Evolutionary conservation across 2,888 invertebrate species (phyloP).

Genomic region (Lycocerus yunnanus): DNA sequence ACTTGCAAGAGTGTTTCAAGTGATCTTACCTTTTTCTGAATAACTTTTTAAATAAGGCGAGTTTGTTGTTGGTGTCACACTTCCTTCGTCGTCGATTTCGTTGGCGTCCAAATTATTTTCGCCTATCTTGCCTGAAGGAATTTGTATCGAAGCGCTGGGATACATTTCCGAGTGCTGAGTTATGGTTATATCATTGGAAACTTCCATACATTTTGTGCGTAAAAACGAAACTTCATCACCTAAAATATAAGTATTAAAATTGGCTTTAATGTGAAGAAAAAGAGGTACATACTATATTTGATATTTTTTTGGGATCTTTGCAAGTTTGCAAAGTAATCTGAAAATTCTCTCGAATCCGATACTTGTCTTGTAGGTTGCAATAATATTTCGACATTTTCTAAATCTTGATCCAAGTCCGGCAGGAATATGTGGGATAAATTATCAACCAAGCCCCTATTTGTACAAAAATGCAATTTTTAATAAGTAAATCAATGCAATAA

Average conservation of each 20-base stretch:
- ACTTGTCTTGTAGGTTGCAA: conserved; percentile 53
- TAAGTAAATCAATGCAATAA: not conserved
- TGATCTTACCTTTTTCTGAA: not conserved
- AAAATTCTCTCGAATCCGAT: conserved; percentile 50
- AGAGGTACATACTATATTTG: conserved; percentile 58
- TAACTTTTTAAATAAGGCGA: conserved; percentile 1
- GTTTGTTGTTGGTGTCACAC: conserved; percentile 35
- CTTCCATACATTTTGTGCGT: not conserved
- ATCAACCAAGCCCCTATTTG: conserved; percentile 51
- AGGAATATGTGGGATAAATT: conserved; percentile 61
- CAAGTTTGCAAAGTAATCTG: conserved; percentile 49
- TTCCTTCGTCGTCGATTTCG: conserved; percentile 17
- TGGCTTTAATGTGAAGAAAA: too few relatives aligned
- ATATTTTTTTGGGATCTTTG: conserved; percentile 34
- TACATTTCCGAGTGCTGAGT: not conserved
- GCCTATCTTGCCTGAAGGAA: not conserved
- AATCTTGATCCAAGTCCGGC: conserved; percentile 61
- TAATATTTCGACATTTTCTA: conserved; percentile 57
- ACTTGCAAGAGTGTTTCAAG: not conserved
- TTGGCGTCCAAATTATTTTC: not conserved
- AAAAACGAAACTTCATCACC: not conserved
- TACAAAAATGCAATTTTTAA: conserved; percentile 22
- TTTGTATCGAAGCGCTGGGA: not conserved
- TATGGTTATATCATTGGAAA: not conserved
- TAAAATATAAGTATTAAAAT: not conserved